phyloP scores from a whole-genome alignment of 2,888 invertebrate genomes.

The Adelognathus sp. region DNA sequence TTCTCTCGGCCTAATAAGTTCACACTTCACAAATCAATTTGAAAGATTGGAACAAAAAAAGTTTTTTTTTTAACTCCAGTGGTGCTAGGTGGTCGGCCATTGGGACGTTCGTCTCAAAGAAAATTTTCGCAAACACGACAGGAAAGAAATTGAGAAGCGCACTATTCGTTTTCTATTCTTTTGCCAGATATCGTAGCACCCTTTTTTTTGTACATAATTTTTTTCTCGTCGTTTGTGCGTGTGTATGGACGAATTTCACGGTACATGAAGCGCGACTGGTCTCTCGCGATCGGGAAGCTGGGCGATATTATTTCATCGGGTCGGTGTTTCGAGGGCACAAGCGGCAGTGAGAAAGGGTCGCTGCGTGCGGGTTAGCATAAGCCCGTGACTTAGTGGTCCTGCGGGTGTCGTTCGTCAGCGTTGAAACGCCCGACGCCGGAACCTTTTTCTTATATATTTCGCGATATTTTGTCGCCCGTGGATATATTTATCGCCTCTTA shows the following conservation, averaged over 20 bases:
- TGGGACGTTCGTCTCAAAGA: neutral
- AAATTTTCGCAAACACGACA: conserved; percentile 27
- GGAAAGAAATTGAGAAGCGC: neutral
- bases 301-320: conserved; percentile 76
- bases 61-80: too few relatives aligned
- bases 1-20: too few relatives aligned
- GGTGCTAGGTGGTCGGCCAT: too few relatives aligned
- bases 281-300: conserved; percentile 29
- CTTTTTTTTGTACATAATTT: conserved; percentile 6
- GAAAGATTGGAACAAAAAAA: too few relatives aligned
- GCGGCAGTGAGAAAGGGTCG: conserved; percentile 60
- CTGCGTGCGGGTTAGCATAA: conserved; percentile 76
- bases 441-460: conserved; percentile 73
- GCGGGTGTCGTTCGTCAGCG: conserved; percentile 78
- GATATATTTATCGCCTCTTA: conserved; percentile 77
- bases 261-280: conserved; percentile 53
- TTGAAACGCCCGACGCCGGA: conserved; percentile 54
- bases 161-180: conserved; percentile 44
- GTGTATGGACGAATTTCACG: conserved; percentile 57
- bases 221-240: conserved; percentile 33
- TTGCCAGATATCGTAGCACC: neutral
- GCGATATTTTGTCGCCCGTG: conserved; percentile 79
- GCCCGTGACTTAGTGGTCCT: conserved; percentile 80
- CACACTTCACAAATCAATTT: too few relatives aligned
- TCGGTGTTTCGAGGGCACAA: conserved; percentile 17